Percentiles rank a stretch among this genome's conserved stretches.
These are phyloP conservation scores for Enoplosus armatus DNA, from an alignment of 2,797 vertebrate species.

Conservation along the genomic window DNA sequence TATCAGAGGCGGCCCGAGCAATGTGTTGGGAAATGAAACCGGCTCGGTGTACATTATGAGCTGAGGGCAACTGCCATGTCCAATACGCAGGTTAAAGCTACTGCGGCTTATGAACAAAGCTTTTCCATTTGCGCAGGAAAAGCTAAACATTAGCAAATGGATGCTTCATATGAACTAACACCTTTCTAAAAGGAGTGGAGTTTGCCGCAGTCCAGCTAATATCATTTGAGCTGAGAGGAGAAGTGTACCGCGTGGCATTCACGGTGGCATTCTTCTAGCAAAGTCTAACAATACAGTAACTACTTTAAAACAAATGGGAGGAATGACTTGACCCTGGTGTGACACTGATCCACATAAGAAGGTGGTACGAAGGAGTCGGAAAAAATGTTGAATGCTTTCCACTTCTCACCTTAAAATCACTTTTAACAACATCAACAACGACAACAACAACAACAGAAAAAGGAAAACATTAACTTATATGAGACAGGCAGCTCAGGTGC, in stretches of 20 bases:
- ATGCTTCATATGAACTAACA: neutral
- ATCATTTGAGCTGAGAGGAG: neutral
- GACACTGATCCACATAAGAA: slow-evolving; percentile 14
- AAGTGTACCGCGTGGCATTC: neutral
- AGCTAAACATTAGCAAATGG: neutral
- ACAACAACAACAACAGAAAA: no score
- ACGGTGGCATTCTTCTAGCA: neutral
- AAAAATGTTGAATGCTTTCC: slow-evolving; percentile 6
- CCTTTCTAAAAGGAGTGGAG: neutral
- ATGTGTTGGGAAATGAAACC: slow-evolving; percentile 29
- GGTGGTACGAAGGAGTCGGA: neutral
- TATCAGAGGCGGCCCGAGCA: slow-evolving; percentile 34
- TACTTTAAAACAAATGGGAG: slow-evolving; percentile 23
- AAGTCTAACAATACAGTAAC: neutral
- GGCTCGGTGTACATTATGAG: slow-evolving; percentile 28
- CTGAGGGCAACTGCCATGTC: neutral
- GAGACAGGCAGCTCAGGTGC: slow-evolving; percentile 21
- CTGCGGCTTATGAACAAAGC: neutral
- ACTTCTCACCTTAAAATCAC: slow-evolving; percentile 4
- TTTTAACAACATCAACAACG: neutral
- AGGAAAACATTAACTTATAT: neutral
- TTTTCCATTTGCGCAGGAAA: neutral
- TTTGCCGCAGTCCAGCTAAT: no score
- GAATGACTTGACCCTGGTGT: slow-evolving; percentile 3
- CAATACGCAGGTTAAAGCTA: slow-evolving; percentile 5